These are phyloP conservation scores for Apomyelois bistriatella DNA, from an alignment of 2,888 invertebrate species.

Conservation along the genomic window DNA sequence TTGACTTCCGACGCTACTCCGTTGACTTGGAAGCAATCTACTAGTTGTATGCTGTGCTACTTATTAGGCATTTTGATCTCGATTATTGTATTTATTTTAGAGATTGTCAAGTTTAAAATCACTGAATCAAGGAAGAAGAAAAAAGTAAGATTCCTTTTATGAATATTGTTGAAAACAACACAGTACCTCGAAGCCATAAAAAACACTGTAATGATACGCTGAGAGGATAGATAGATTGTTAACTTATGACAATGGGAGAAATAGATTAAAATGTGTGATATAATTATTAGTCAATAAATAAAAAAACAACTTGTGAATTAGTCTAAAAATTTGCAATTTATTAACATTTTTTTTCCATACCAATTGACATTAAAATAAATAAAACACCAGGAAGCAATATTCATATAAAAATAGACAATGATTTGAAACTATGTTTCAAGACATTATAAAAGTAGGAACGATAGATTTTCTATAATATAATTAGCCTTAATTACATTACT, in stretches of 20 bases:
- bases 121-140: constrained; percentile 26
- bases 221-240: background rate
- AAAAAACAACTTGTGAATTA: background rate
- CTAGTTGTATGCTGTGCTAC: constrained; percentile 51
- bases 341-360: constrained; percentile 22
- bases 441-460: constrained; percentile 19
- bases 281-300: too few relatives aligned
- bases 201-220: too few relatives aligned
- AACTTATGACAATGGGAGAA: too few relatives aligned
- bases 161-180: background rate
- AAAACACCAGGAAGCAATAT: constrained; percentile 27
- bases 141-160: constrained; percentile 4
- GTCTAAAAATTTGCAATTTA: constrained; percentile 24
- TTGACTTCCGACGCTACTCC: constrained; percentile 45
- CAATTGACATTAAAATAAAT: constrained; percentile 41
- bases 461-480: background rate
- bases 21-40: constrained; percentile 42
- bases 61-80: constrained; percentile 44
- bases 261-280: too few relatives aligned
- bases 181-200: too few relatives aligned
- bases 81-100: constrained; percentile 38
- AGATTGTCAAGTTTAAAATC: constrained; percentile 36
- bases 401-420: constrained; percentile 57
- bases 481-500: background rate
- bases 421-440: constrained; percentile 23